Conservation (phyloP, 2,797 vertebrate species). For the Triplophysa yarkandensis region DNA sequence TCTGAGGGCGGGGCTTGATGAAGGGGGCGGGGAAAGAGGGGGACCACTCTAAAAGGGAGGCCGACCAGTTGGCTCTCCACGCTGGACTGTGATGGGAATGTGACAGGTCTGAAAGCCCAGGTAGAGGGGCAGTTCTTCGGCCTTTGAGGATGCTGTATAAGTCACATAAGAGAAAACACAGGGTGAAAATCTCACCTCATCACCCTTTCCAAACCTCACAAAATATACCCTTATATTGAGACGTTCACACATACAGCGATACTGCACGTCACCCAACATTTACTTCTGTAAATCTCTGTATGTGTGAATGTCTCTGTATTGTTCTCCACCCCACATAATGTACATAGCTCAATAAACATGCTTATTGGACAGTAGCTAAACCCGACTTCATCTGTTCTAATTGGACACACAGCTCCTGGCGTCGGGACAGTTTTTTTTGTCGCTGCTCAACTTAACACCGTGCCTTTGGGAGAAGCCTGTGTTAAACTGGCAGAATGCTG, state of each 20-base stretch:
- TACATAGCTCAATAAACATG: slow-evolving; percentile 27
- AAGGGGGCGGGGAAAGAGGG: slow-evolving; percentile 49
- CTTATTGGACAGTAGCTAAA: slow-evolving; percentile 50
- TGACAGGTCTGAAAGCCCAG: slow-evolving; percentile 71
- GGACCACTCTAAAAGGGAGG: slow-evolving; percentile 66
- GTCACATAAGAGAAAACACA: slow-evolving; percentile 67
- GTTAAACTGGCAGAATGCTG: slow-evolving; percentile 58
- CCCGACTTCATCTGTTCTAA: slow-evolving; percentile 47
- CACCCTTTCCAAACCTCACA: slow-evolving; percentile 26
- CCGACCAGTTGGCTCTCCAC: slow-evolving; percentile 63
- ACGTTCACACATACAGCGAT: slow-evolving; percentile 4
- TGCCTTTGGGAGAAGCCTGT: slow-evolving; percentile 55
- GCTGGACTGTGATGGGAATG: slow-evolving; percentile 68
- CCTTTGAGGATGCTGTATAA: slow-evolving; percentile 69
- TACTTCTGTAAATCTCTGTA: neutral
- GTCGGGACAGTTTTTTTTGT: slow-evolving; percentile 40
- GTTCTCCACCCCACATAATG: slow-evolving; percentile 16
- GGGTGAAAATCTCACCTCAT: slow-evolving; percentile 58
- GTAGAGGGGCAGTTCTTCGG: slow-evolving; percentile 68
- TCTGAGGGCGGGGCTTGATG: slow-evolving; percentile 52
- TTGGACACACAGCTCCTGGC: slow-evolving; percentile 55
- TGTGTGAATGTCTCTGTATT: neutral
- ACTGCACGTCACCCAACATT: neutral
- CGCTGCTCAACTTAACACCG: slow-evolving; percentile 55
- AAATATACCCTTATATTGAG: slow-evolving; percentile 15